Base-by-base conservation (phyloP, 2,113 vertebrate species). In the Crotalus horridus region DNA sequence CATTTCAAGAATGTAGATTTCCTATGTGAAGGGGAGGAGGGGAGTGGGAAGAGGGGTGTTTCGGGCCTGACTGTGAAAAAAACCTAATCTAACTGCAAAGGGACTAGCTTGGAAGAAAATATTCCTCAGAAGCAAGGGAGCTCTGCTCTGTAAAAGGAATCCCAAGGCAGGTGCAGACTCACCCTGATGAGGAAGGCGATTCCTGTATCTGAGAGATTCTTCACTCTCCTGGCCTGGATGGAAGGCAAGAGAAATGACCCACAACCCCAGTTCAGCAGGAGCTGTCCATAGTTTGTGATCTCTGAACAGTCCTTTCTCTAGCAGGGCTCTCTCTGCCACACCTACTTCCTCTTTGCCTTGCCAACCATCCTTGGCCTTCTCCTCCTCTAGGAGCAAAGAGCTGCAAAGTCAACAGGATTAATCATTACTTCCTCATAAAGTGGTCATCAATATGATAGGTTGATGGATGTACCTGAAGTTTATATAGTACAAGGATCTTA, bases 221-320 rank as follows among this genome's bases (percentile, higher is more conserved):
- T 26, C 39, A 17, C 87, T 43, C 9, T 0, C 23, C 53, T 13
- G 39, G 21, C 74, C 55, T 29, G n/a, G 74, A 13, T 17, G 59
- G 69, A 24, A n/a, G 17, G 55, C 12, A 61, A 53, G 88, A 85
- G 88, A 53, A 17, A 46, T 8, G 53, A 56, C 29, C 24, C 26
- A 74, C 29, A 11, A 26, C 8, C n/a, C 43, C 33, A 23, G 53
- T n/a, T 90, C 88, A 90, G 74, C n/a, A 21, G 92, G 92, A 93
- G 92, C 92, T 93, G 92, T 93, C 92, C 92, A 93, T 90, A 89
- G 92, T 90, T 39, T 86, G 23, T 61, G 88, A 10, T n/a, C 58
- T 51, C 91, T 58, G 87, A 26, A 89, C 5, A 4, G 11, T 13
- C 43, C 2, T 24, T 29, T 33, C 13, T 15, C 13, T 12, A 20